Evolutionary conservation across 2,113 vertebrate genomes (phyloP).

Genomic region (Epinephelus fuscoguttatus): DNA sequence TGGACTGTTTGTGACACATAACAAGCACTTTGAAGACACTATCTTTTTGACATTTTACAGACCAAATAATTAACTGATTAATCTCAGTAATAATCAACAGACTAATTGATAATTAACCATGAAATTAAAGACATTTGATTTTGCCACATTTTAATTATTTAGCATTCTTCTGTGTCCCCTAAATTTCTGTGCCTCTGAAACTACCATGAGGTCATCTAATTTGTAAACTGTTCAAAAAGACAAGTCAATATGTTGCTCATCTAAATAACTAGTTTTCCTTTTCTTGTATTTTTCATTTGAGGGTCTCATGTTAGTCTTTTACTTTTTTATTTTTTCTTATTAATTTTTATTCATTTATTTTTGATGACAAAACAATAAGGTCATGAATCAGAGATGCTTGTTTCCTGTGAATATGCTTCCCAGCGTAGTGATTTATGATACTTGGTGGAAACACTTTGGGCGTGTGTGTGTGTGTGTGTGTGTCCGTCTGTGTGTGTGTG

Average conservation of each 20-base stretch:
- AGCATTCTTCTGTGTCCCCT: no score
- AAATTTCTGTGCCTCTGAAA: not conserved
- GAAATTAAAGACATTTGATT: not conserved
- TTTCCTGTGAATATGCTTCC: not conserved
- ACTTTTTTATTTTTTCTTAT: not conserved
- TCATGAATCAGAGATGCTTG: not conserved
- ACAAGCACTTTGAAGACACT: no score
- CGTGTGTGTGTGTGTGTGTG: not conserved
- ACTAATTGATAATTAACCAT: not conserved
- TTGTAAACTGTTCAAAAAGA: not conserved
- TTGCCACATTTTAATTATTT: not conserved
- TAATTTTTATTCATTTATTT: not conserved
- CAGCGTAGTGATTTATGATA: not conserved
- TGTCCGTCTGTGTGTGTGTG: not conserved
- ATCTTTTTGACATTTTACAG: not conserved
- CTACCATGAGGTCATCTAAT: not conserved
- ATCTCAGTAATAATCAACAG: not conserved
- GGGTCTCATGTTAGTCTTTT: not conserved
- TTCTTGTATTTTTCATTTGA: not conserved
- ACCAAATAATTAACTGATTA: not conserved
- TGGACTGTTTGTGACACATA: no score
- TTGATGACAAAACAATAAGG: not conserved
- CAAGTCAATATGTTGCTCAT: not conserved
- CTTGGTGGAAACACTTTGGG: no score
- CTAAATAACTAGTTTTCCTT: not conserved